Base-by-base conservation (phyloP, 92 coral and sea anemone species). In the Palythoa heliodiscus region DNA sequence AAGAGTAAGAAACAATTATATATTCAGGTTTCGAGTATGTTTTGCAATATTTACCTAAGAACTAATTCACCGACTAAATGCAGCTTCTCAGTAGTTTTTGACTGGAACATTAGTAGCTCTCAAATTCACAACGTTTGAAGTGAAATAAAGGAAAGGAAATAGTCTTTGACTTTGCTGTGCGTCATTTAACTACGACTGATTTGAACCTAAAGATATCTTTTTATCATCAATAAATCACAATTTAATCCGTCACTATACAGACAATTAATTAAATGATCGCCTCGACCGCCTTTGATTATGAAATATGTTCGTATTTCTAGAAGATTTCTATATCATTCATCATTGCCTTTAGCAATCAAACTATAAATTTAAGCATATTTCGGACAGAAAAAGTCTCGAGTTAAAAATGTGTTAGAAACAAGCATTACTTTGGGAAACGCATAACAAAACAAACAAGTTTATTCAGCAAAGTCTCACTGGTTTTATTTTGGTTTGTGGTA, bases 261-360 rank as follows among this genome's bases (percentile, higher is more conserved):
- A 20, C 13, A 48, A 73, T 9, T 35, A 70, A 10, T 17, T n/a
- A 11, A 47, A 57, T 2, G 66, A 16, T n/a, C 76, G 54, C 54
- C 10, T 23, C n/a, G 52, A 15, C 58, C 61, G 66, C 66, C 20
- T 60, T 73, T 47, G 58, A 20, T 47, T 73, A 75, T 10, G 0
- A 43, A 5, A 43, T 43, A 8, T 20, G 69, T n/a, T 48, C 79
- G 24, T 8, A 75, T 20, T 74, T 52, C 78, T 16, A 22, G 11
- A 75, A 75, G 79, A 75, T 48, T 75, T 13, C 25, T 48, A 75
- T 75, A 39, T 13, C 69, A 61, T 61, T 7, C 16, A 61, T 17
- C 22, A 20, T n/a, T 75, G 40, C 60, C 37, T 75, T 50, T 40
- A 40, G 77, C 63, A 16, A 7, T 4, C 6, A 50, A 40, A 2